Base-by-base conservation (phyloP, 2,888 invertebrate species). In the Theodoxus fluviatilis region DNA sequence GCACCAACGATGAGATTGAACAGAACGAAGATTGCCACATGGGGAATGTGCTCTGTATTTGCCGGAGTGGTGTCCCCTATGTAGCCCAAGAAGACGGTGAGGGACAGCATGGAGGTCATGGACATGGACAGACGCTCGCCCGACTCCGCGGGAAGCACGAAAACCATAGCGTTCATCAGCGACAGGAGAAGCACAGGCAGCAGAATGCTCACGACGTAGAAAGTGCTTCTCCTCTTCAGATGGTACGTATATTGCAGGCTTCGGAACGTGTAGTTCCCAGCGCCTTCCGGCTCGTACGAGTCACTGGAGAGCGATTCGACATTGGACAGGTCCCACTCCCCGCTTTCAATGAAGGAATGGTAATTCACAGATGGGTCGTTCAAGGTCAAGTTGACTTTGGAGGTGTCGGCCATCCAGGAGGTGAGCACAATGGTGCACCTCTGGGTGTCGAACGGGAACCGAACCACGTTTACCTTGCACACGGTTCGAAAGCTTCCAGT, bases 191-290 rank as follows among this genome's bases (percentile, higher is more conserved):
- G 33, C 49, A 71, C 22, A 28, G 67, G 71, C 7, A 28, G 22
- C n/a, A 71, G 28, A 22, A 71, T n/a, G 28, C 43, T 52, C 35
- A 57, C 47, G 15, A 71, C 43, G 55, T 71, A 68, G 71, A 71
- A 71, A 0, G 49, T 63, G 64, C 61, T 61, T 37, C 40, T 37
- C 1, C 67, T 37, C 28, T 22, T 25, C 55, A 71, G 43, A 12
- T 33, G 9, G 59, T 67, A 67, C 67, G 63, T 63, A 55, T 67
- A 71, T 40, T 67, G 67, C n/a, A n/a, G n/a, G n/a, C n/a, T n/a
- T n/a, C n/a, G n/a, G n/a, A n/a, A n/a, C n/a, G n/a, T n/a, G n/a
- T n/a, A n/a, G n/a, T n/a, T n/a, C n/a, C n/a, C n/a, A n/a, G n/a
- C n/a, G n/a, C n/a, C n/a, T n/a, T n/a, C n/a, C n/a, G n/a, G n/a